Conservation (phyloP, 2,888 invertebrate species). For the Capitulum mitella region DNA sequence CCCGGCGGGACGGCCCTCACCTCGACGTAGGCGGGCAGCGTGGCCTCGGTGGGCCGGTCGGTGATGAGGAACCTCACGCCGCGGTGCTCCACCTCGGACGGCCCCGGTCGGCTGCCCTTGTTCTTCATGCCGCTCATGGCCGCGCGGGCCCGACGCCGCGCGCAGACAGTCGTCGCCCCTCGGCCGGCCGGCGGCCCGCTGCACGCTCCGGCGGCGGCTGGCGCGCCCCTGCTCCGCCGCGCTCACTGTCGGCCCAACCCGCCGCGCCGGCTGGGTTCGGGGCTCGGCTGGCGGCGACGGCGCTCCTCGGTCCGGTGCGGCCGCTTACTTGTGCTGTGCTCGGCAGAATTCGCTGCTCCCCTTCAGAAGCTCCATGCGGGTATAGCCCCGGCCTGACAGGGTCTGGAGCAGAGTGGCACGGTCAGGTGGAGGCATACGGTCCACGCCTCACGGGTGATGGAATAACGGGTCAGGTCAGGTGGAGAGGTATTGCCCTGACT, state of each 20-base stretch:
- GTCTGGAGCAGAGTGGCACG: constrained; percentile 33
- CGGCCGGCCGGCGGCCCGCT: no score
- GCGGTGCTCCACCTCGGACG: constrained; percentile 94
- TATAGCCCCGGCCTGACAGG: constrained; percentile 36
- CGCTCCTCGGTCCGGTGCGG: neutral
- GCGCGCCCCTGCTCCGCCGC: no score
- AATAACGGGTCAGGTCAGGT: no score
- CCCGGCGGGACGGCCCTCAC: no score
- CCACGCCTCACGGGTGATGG: no score
- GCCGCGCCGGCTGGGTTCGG: neutral
- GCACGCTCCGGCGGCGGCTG: no score
- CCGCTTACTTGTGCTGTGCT: constrained; percentile 33
- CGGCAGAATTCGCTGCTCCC: constrained; percentile 36
- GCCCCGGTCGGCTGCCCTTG: constrained; percentile 89
- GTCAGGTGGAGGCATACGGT: no score
- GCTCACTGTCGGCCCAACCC: neutral
- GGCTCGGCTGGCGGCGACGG: neutral
- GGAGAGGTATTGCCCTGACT: no score
- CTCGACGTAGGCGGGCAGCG: constrained; percentile 85
- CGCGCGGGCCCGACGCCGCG: no score
- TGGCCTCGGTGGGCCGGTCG: constrained; percentile 93
- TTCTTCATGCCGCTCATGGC: constrained; percentile 32
- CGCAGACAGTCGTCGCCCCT: no score
- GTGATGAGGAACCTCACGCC: constrained; percentile 97
- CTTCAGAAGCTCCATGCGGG: constrained; percentile 36